Conservation (phyloP, 2,888 invertebrate genomes). For the Microdon myrmicae region DNA sequence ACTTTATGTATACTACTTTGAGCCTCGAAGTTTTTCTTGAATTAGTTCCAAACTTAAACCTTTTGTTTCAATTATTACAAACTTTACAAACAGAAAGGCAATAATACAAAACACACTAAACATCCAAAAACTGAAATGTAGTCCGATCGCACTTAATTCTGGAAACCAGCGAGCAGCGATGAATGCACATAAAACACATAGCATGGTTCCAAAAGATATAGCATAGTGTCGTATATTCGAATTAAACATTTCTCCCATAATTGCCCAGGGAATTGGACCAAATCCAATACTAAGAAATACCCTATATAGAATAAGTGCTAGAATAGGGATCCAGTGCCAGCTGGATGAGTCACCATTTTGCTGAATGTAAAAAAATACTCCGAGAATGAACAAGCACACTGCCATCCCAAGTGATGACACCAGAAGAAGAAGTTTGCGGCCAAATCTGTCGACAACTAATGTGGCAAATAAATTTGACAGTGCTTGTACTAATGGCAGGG, state of each 20-base stretch:
- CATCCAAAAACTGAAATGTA: conserved; percentile 77
- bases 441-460: conserved; percentile 79
- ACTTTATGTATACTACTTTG: no score
- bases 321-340: conserved; percentile 77
- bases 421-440: conserved; percentile 77
- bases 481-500: conserved; percentile 79
- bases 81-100: conserved; percentile 77
- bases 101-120: conserved; percentile 73
- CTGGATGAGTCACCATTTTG: conserved; percentile 63
- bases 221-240: conserved; percentile 80
- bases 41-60: conserved; percentile 87
- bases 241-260: conserved; percentile 85
- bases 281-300: conserved; percentile 79
- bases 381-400: conserved; percentile 71
- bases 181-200: conserved; percentile 81
- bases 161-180: conserved; percentile 78
- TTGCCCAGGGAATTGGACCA: conserved; percentile 84
- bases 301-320: conserved; percentile 77
- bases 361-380: conserved; percentile 74
- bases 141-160: conserved; percentile 72
- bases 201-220: conserved; percentile 78
- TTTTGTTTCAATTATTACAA: conserved; percentile 87
- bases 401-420: conserved; percentile 77
- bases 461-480: conserved; percentile 77
- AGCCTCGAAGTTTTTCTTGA: conserved; percentile 76